Conservation (phyloP, 2,113 vertebrate species). For the Dunckerocampus dactyliophorus region DNA sequence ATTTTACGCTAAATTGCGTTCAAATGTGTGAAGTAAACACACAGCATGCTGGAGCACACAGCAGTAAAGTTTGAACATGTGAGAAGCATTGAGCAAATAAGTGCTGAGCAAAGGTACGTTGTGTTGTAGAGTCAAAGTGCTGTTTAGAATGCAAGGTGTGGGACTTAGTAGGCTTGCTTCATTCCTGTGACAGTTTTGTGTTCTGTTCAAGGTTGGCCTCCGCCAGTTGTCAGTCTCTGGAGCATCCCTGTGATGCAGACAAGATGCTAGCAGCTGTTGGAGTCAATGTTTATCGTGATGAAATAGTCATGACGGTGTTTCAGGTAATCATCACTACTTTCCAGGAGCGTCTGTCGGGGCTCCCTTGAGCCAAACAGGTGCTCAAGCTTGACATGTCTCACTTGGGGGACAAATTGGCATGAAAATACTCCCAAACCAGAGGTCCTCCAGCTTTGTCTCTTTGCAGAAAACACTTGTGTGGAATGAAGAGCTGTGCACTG, state of each 20-base stretch:
- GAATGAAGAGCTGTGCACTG: conserved; percentile 1
- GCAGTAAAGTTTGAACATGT: no score
- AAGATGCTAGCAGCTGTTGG: conserved; percentile 8
- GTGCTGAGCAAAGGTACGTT: no score
- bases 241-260: not conserved
- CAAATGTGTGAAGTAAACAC: not conserved
- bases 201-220: not conserved
- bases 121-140: no score
- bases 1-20: no score
- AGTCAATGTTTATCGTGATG: not conserved
- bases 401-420: not conserved
- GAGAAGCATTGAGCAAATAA: no score
- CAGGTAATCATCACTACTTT: conserved; percentile 14
- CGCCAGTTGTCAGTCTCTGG: conserved; percentile 3
- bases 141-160: no score
- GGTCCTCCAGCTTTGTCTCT: not conserved
- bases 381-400: conserved; percentile 7
- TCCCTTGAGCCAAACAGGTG: conserved; percentile 10
- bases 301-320: conserved; percentile 6
- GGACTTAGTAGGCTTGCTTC: no score
- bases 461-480: not conserved
- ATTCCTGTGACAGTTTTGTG: not conserved
- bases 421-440: not conserved
- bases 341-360: conserved; percentile 4
- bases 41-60: no score